Evolutionary conservation across 2,888 invertebrate genomes (phyloP).

Genomic region (Chaetogeoica ovagalla): DNA sequence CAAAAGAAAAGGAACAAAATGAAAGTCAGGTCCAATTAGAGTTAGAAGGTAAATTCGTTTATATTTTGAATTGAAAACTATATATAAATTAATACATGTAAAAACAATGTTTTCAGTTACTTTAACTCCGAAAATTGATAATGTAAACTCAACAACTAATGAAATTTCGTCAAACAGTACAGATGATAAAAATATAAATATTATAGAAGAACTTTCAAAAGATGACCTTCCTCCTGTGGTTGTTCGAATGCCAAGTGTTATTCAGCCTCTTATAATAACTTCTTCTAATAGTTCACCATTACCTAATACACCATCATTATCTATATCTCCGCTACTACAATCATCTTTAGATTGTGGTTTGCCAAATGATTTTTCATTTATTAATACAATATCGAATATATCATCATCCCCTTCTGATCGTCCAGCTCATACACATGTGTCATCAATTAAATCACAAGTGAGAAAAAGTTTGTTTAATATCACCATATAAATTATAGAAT

Average conservation of each 20-base stretch:
- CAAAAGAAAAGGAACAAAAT: slow-evolving; percentile 33
- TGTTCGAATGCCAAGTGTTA: slow-evolving; percentile 25
- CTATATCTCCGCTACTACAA: slow-evolving; percentile 17
- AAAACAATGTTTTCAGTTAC: background rate
- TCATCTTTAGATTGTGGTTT: background rate
- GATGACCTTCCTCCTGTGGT: slow-evolving; percentile 3
- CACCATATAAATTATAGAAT: background rate
- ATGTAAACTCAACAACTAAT: slow-evolving; percentile 60
- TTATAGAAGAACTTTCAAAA: slow-evolving; percentile 17
- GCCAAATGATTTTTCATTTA: slow-evolving; percentile 37
- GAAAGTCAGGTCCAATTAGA: slow-evolving; percentile 63
- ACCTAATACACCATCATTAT: slow-evolving; percentile 25
- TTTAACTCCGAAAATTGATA: slow-evolving; percentile 67
- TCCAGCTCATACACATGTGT: slow-evolving; percentile 28
- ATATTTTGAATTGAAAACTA: no score
- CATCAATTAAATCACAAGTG: slow-evolving; percentile 36
- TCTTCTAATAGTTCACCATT: slow-evolving; percentile 43
- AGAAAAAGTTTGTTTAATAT: background rate
- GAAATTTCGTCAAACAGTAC: slow-evolving; percentile 40
- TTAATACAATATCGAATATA: slow-evolving; percentile 37
- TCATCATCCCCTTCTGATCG: slow-evolving; percentile 31
- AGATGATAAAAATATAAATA: background rate
- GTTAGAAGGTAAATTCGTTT: slow-evolving; percentile 59
- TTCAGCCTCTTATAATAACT: slow-evolving; percentile 40
- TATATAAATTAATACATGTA: no score